Evolutionary conservation across 2,888 invertebrate genomes (phyloP).

Genomic region (Lordiphosa fenestrarum): DNA sequence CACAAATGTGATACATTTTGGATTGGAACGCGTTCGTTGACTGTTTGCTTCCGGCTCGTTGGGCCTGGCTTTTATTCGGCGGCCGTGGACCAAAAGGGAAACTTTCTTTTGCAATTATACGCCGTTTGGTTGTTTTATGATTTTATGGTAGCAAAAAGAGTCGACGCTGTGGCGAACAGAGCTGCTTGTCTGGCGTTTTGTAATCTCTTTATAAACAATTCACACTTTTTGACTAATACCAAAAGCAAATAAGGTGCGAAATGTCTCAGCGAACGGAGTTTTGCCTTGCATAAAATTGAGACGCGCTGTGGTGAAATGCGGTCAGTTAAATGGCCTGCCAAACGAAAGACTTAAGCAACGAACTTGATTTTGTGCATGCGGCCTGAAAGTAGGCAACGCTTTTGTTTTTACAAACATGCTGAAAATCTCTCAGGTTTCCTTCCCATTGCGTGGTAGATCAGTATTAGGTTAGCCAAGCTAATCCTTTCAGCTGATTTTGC

Average conservation of each 20-base stretch:
- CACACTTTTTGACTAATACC: slow-evolving; percentile 67
- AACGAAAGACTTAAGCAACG: slow-evolving; percentile 72
- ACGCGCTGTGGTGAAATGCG: slow-evolving; percentile 6
- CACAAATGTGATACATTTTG: slow-evolving; percentile 51
- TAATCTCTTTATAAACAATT: slow-evolving; percentile 76
- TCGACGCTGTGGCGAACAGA: slow-evolving; percentile 44
- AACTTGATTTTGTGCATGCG: slow-evolving; percentile 57
- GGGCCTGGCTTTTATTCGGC: slow-evolving; percentile 53
- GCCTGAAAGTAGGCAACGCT: slow-evolving; percentile 5
- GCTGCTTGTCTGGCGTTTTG: slow-evolving; percentile 58
- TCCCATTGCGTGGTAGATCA: too few relatives aligned
- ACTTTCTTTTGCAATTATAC: slow-evolving; percentile 62
- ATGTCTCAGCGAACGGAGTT: slow-evolving; percentile 41
- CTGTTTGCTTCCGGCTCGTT: slow-evolving; percentile 60
- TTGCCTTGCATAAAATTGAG: slow-evolving; percentile 7
- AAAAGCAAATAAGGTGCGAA: slow-evolving; percentile 71
- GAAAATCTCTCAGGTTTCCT: too few relatives aligned
- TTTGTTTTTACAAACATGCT: too few relatives aligned
- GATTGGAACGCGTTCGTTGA: slow-evolving; percentile 32
- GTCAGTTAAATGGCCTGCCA: background rate
- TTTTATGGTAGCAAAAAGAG: slow-evolving; percentile 50
- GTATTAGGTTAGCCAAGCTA: too few relatives aligned
- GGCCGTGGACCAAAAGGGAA: slow-evolving; percentile 24
- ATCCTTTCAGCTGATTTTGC: too few relatives aligned
- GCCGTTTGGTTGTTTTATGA: slow-evolving; percentile 44